Conservation (phyloP, 2,797 vertebrate species). For the Columba guinea region DNA sequence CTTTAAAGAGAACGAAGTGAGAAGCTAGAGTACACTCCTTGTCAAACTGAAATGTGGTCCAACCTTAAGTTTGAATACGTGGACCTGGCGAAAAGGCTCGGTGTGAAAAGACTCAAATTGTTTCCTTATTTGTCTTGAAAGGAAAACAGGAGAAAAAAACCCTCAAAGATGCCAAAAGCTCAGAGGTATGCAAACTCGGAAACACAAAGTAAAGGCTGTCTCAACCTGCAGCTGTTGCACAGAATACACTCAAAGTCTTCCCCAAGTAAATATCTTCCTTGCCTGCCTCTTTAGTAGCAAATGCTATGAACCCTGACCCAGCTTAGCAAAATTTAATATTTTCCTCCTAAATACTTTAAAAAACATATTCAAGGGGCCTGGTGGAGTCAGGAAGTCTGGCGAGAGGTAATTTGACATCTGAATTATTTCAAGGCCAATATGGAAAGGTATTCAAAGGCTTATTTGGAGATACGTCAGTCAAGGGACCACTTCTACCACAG, state of each 20-base stretch:
- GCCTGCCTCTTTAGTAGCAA: conserved; percentile 89
- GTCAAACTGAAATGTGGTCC: conserved; percentile 73
- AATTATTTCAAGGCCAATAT: conserved; percentile 91
- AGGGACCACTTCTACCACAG: conserved; percentile 65
- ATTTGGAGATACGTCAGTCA: conserved; percentile 95
- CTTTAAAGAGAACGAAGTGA: not conserved
- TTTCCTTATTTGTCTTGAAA: conserved; percentile 61
- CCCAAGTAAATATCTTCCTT: conserved; percentile 85
- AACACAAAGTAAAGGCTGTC: conserved; percentile 75
- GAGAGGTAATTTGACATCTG: conserved; percentile 93
- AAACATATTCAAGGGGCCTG: conserved; percentile 84
- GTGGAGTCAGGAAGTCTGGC: conserved; percentile 85
- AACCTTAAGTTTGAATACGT: conserved; percentile 75
- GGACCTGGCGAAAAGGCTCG: conserved; percentile 41
- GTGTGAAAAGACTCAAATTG: conserved; percentile 45
- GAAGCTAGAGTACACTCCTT: not conserved
- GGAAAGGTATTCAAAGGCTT: conserved; percentile 88
- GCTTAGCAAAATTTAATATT: conserved; percentile 92
- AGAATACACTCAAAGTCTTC: conserved; percentile 68
- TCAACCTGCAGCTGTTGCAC: conserved; percentile 70
- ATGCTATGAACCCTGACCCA: conserved; percentile 88
- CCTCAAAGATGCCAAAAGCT: conserved; percentile 50
- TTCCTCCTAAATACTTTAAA: conserved; percentile 91
- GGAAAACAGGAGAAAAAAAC: conserved; percentile 45
- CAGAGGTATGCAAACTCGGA: conserved; percentile 68